These are phyloP conservation scores for Ostrea denselamellosa DNA, from an alignment of 1,140 invertebrate genomes.

Conservation along the genomic window DNA sequence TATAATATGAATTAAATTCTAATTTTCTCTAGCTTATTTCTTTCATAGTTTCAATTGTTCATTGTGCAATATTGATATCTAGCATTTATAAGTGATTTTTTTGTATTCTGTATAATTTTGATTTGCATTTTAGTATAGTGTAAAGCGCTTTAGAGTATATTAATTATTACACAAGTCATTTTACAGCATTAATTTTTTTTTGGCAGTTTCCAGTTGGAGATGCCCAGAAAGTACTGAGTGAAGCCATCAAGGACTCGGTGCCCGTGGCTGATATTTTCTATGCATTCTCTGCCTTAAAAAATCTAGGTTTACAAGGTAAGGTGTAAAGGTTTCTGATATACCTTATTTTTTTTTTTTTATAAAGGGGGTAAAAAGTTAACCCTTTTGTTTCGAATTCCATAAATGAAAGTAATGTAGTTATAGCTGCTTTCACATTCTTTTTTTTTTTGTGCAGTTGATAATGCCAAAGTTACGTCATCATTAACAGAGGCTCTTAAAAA, in stretches of 20 bases:
- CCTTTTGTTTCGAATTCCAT: background rate
- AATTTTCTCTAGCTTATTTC: too few relatives aligned
- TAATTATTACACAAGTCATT: too few relatives aligned
- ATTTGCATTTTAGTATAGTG: too few relatives aligned
- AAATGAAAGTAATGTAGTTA: background rate
- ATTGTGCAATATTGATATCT: too few relatives aligned
- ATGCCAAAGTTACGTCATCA: constrained; percentile 77
- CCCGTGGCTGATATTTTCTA: constrained; percentile 76
- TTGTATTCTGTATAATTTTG: too few relatives aligned
- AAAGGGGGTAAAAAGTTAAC: too few relatives aligned
- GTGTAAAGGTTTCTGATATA: background rate
- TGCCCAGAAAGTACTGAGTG: constrained; percentile 78
- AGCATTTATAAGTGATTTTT: too few relatives aligned
- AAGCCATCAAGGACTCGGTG: constrained; percentile 77
- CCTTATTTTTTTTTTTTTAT: too few relatives aligned
- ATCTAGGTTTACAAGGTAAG: constrained; percentile 76
- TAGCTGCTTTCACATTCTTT: constrained; percentile 20
- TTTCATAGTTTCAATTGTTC: too few relatives aligned
- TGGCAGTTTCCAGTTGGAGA: constrained; percentile 68
- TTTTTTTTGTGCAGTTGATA: constrained; percentile 75
- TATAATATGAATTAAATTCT: too few relatives aligned
- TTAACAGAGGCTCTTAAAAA: constrained; percentile 73
- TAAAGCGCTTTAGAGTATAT: too few relatives aligned
- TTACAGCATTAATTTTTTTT: background rate
- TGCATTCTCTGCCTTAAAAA: constrained; percentile 77